These are phyloP conservation scores for Actenoides lindsayi DNA, from an alignment of 2,113 vertebrate genomes.

Conservation along the genomic window DNA sequence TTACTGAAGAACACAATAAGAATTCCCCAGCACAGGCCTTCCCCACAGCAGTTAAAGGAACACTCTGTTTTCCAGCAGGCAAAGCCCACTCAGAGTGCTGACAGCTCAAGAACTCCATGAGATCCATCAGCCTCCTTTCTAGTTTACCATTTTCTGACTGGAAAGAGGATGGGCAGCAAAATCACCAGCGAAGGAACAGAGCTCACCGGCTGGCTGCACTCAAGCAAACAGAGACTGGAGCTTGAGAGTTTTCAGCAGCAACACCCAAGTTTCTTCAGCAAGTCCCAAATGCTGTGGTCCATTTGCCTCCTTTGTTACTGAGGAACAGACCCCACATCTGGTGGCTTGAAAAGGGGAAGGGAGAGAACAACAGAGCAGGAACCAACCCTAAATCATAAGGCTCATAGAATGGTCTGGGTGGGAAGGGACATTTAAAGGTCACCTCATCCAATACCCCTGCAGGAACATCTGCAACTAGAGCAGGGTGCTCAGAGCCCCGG, in stretches of 20 bases:
- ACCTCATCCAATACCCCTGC: background rate
- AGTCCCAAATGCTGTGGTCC: background rate
- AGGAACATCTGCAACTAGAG: background rate
- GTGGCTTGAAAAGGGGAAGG: background rate
- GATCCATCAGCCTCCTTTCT: background rate
- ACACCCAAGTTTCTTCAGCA: background rate
- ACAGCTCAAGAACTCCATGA: background rate
- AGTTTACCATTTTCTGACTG: background rate
- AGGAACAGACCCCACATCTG: rapidly evolving
- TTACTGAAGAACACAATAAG: background rate
- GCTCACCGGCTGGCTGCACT: background rate
- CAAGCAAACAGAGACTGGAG: background rate
- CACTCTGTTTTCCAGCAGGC: background rate
- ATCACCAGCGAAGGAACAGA: background rate
- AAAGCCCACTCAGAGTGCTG: background rate
- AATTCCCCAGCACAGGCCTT: background rate
- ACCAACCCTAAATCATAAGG: background rate
- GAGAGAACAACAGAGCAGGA: background rate
- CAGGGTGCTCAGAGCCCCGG: background rate
- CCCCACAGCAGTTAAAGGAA: background rate
- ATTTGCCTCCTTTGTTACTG: rapidly evolving
- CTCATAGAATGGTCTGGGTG: background rate
- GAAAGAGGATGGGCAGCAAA: background rate
- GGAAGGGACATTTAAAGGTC: background rate
- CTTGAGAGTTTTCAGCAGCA: background rate